Evolutionary conservation across 2,113 vertebrate species (phyloP), one percentile per base, ranked within the genome.

Genomic region (Dinomys branickii): DNA sequence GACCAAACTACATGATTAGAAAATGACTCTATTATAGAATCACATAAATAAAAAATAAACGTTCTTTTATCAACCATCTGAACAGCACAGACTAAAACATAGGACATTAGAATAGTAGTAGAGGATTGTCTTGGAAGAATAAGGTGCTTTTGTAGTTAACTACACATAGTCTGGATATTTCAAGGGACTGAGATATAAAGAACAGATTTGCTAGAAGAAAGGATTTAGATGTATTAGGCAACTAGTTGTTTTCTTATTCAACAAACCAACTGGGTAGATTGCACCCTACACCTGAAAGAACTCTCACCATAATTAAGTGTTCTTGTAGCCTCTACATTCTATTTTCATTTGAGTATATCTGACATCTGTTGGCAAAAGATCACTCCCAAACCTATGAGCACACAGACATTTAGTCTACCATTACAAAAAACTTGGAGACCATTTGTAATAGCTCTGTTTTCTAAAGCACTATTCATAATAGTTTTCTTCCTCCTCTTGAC

Each of bases 401-500:
- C 67, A 81, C 44, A 85, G 65, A 61, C 69, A 59, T 95, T 93
- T 28, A 50, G 71, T 69, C 30, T n/a, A 50, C 24, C 61, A 59
- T 50, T 58, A 50, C 0, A 59, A 85, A 77, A 90, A 63, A 41
- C 33, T 35, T 69, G 50, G 85, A 93, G 41, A 88, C n/a, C 80
- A 54, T 87, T 24, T 84, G 12, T n/a, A 95, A 50, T 47, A 93
- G 33, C 80, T 41, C 28, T 50, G 59, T 78, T 88, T 94, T 83
- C 80, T n/a, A 58, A 85, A 73, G 81, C 93, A 84, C 63, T 69
- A 54, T 69, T 77, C 71, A 77, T 41, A 95, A 17, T 5, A 52
- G 47, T 28, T 83, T 88, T 20, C 71, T 83, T 71, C 63, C 81
- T 91, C 35, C 50, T 95, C 87, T 75, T 77, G 80, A 97, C 94